Base-by-base conservation (phyloP, 2,888 invertebrate species). In the Oeneis ivallda region DNA sequence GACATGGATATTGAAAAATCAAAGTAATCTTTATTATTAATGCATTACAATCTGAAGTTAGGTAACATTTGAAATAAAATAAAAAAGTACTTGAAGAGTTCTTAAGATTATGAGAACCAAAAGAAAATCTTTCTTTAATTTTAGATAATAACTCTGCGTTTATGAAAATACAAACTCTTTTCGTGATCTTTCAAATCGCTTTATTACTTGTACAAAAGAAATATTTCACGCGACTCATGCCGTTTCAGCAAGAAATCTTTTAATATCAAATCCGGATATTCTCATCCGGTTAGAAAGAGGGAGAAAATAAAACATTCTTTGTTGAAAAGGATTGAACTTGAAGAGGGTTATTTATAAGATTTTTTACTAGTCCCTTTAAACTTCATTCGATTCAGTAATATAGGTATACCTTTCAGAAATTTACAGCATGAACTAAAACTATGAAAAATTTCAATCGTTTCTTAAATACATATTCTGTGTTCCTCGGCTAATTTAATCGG, bases 191-290 rank as follows among this genome's bases (percentile, higher is more conserved):
- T 41, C 7, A 56, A 56, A 56, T 56, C 39, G 13, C 19, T 56
- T 56, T 39, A 41, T 56, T 41, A 56, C 41, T 56, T 13, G 41
- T 56, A 56, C 39, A 41, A 39, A 56, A 56, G 56, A 41, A 56
- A 56, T 56, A 56, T 41, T 56, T 56, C 41, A 19, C 56, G 19
- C 56, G 56, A 56, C 7, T 56, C 56, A 41, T 56, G 56, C 56
- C 41, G 39, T 7, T 41, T 41, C 19, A 56, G 41, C 39, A 39
- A 54, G 15, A 54, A 10, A 54, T 54, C 15, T 56, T 41, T n/a
- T n/a, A n/a, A n/a, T n/a, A n/a, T n/a, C n/a, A n/a, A 41, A 56
- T 56, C 41, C 56, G 41, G 19, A 39, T 56, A 56, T 39, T 56
- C 19, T 41, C 39, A 56, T 56, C 56, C 56, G 19, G 56, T 56